Percentiles rank a stretch among this genome's conserved stretches.
Conservation (phyloP, 2,113 vertebrate genomes). For the Pteropus alecto region DNA sequence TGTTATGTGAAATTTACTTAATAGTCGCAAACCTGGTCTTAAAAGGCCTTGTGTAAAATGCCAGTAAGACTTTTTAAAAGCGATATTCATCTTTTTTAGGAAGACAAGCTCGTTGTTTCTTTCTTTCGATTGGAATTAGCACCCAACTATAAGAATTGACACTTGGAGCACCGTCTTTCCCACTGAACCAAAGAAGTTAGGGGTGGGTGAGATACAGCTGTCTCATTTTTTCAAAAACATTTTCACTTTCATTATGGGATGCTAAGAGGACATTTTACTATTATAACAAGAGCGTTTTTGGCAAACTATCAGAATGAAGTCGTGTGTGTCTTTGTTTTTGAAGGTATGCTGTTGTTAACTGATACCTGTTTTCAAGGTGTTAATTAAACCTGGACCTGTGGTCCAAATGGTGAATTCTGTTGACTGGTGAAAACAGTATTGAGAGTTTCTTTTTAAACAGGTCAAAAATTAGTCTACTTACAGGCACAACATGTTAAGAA, state of each 20-base stretch:
- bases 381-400: not conserved
- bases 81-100: not conserved
- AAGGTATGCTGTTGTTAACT: not conserved
- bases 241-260: conserved; percentile 65
- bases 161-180: not conserved
- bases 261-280: not conserved
- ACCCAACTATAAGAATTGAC: not conserved
- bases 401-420: not conserved
- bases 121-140: not conserved
- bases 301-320: not conserved
- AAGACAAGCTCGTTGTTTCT: not conserved
- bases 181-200: not conserved
- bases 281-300: not conserved
- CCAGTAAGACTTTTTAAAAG: not conserved
- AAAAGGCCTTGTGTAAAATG: not conserved
- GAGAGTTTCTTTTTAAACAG: not conserved
- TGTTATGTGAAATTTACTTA: not conserved
- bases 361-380: not conserved
- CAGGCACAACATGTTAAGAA: not conserved
- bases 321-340: not conserved
- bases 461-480: not conserved
- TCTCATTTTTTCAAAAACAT: not conserved
- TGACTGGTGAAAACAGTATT: not conserved
- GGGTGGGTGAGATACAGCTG: not conserved
- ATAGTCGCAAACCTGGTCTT: not conserved